phyloP scores from a whole-genome alignment of 1,140 invertebrate genomes.

The Procambarus virginalis region DNA sequence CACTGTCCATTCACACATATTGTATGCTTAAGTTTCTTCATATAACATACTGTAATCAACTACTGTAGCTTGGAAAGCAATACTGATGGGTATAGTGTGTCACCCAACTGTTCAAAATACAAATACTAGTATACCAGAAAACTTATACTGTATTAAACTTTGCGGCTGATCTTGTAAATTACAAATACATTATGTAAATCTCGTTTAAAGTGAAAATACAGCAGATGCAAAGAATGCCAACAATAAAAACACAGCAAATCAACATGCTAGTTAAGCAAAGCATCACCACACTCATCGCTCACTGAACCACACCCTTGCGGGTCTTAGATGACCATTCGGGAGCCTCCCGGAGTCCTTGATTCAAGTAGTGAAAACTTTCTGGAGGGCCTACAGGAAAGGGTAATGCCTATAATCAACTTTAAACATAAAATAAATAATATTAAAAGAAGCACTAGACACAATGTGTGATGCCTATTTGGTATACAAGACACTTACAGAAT shows the following conservation, averaged over 20 bases:
- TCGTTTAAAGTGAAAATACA: not conserved
- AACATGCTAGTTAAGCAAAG: conserved; percentile 12
- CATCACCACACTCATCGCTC: conserved; percentile 43
- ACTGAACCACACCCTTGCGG: conserved; percentile 54
- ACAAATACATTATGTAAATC: not conserved
- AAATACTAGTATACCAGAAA: not conserved
- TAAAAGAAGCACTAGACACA: not conserved
- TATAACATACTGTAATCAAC: not conserved
- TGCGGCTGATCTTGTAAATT: not conserved
- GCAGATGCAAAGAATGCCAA: not conserved
- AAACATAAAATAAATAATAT: not conserved
- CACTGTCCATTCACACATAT: no score
- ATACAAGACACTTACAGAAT: not conserved
- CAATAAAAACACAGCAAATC: not conserved
- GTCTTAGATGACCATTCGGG: conserved; percentile 1
- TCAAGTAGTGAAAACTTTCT: conserved; percentile 58
- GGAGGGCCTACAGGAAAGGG: conserved; percentile 56
- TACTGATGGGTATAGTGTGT: not conserved
- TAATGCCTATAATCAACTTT: not conserved
- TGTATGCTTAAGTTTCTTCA: no score
- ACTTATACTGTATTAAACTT: not conserved
- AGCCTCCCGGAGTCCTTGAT: conserved; percentile 41
- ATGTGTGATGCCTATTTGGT: not conserved
- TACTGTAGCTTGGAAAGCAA: not conserved
- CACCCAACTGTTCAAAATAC: not conserved